Evolutionary conservation across 2,888 invertebrate species (phyloP).

Genomic region (Lucinisca nassula): DNA sequence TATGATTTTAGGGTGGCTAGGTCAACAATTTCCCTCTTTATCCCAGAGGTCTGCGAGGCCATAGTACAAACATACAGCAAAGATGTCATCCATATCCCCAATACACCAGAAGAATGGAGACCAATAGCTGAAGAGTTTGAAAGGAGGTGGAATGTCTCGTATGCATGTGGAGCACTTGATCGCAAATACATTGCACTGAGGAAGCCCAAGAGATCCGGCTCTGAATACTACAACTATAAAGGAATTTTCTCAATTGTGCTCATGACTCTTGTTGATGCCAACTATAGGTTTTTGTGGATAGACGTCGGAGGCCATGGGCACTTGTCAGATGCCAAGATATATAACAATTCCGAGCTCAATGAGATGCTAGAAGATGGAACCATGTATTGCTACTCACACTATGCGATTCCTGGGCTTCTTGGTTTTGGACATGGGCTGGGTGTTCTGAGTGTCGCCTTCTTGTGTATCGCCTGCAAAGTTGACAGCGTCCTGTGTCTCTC

Average conservation of each 20-base stretch:
- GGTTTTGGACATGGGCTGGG: too few species aligned
- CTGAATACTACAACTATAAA: constrained; percentile 71
- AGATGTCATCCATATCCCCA: constrained; percentile 46
- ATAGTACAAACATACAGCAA: constrained; percentile 19
- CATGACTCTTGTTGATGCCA: constrained; percentile 69
- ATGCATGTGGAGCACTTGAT: constrained; percentile 70
- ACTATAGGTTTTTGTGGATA: constrained; percentile 72
- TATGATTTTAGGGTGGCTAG: constrained; percentile 17
- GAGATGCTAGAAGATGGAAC: constrained; percentile 42
- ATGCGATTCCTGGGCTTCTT: too few species aligned
- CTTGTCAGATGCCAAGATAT: constrained; percentile 59
- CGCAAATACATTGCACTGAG: constrained; percentile 71
- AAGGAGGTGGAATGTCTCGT: constrained; percentile 63
- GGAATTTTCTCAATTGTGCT: constrained; percentile 63
- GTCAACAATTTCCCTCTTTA: background rate
- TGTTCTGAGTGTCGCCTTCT: too few species aligned
- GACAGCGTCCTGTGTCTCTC: constrained; percentile 6
- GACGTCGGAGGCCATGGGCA: constrained; percentile 47
- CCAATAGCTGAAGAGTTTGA: constrained; percentile 51
- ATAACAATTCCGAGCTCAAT: constrained; percentile 53
- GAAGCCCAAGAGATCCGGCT: constrained; percentile 38
- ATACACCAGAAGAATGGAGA: constrained; percentile 58
- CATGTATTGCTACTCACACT: too few species aligned
- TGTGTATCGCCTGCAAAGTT: constrained; percentile 55
- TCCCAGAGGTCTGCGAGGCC: constrained; percentile 17